Percentiles rank a stretch among this genome's conserved stretches.
Conservation (phyloP, 1,140 invertebrate species). For the Drosophila gunungcola region DNA sequence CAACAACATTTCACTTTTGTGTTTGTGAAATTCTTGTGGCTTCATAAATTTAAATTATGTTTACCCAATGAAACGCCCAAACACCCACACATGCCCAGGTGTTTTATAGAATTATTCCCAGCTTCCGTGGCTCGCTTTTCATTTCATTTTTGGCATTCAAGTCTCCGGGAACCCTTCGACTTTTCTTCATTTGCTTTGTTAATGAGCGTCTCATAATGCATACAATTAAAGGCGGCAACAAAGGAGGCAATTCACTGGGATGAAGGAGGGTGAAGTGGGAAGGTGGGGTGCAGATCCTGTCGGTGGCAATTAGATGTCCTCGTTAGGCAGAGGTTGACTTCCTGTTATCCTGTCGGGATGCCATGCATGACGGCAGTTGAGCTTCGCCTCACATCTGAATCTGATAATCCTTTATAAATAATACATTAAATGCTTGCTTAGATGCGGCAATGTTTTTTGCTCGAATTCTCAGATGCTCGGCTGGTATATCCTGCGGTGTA, state of each 20-base stretch:
- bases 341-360: conserved; percentile 60
- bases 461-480: conserved; percentile 10
- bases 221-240: conserved; percentile 71
- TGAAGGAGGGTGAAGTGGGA: neutral
- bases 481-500: conserved; percentile 1
- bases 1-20: conserved; percentile 17
- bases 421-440: conserved; percentile 65
- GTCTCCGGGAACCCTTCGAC: conserved; percentile 36
- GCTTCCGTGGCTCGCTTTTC: conserved; percentile 31
- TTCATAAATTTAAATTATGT: conserved; percentile 72
- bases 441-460: conserved; percentile 20
- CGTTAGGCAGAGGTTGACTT: conserved; percentile 71
- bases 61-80: conserved; percentile 32
- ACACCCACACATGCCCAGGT: conserved; percentile 31
- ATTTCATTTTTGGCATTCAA: conserved; percentile 56
- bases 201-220: conserved; percentile 76
- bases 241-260: conserved; percentile 26
- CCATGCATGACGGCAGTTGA: conserved; percentile 56
- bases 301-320: conserved; percentile 70
- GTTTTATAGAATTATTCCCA: conserved; percentile 45
- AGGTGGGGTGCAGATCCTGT: conserved; percentile 17
- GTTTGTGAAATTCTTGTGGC: conserved; percentile 38
- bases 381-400: conserved; percentile 14
- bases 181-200: conserved; percentile 77
- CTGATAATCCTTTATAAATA: conserved; percentile 77